A percentile compares a stretch with the other conserved stretches of the same genome.
Conservation (phyloP, 30 jellyfish, hydroid and myxozoan genomes). For the Hydractinia echinata region DNA sequence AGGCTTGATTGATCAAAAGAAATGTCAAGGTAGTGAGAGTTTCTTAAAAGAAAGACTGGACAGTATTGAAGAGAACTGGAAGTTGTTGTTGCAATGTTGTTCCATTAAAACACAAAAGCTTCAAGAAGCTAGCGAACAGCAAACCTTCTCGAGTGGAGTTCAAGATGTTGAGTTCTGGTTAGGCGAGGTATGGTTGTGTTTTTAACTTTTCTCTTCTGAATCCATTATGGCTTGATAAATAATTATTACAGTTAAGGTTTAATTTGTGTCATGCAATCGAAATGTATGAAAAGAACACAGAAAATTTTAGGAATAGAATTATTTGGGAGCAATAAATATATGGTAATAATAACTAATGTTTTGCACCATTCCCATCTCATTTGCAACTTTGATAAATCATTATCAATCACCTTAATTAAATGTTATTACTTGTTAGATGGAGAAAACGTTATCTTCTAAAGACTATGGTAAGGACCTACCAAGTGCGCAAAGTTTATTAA, state of each 20-base stretch:
- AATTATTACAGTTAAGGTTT: too few species aligned
- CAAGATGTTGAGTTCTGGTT: conserved; percentile 93
- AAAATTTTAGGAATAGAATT: too few species aligned
- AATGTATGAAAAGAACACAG: too few species aligned
- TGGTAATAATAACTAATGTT: too few species aligned
- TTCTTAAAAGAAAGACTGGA: conserved; percentile 48
- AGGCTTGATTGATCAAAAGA: conserved; percentile 65
- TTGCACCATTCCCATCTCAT: too few species aligned
- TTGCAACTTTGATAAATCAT: too few species aligned
- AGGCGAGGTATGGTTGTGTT: conserved; percentile 57
- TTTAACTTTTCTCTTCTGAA: too few species aligned
- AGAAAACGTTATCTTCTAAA: conserved; percentile 65
- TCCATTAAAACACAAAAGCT: conserved; percentile 66
- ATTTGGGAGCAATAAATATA: too few species aligned
- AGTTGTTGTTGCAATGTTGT: conserved; percentile 52
- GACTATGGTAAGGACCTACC: conserved; percentile 77
- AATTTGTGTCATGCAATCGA: too few species aligned
- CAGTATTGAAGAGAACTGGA: conserved; percentile 77
- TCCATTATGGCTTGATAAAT: too few species aligned
- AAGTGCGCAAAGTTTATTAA: conserved; percentile 54
- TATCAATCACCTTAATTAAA: background rate
- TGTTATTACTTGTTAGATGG: conserved; percentile 40
- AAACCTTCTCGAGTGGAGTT: conserved; percentile 67
- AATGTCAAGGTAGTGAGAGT: conserved; percentile 81
- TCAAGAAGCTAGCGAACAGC: conserved; percentile 87